Base-by-base conservation (phyloP, 1,140 invertebrate genomes). In the Calosoma granatense region DNA sequence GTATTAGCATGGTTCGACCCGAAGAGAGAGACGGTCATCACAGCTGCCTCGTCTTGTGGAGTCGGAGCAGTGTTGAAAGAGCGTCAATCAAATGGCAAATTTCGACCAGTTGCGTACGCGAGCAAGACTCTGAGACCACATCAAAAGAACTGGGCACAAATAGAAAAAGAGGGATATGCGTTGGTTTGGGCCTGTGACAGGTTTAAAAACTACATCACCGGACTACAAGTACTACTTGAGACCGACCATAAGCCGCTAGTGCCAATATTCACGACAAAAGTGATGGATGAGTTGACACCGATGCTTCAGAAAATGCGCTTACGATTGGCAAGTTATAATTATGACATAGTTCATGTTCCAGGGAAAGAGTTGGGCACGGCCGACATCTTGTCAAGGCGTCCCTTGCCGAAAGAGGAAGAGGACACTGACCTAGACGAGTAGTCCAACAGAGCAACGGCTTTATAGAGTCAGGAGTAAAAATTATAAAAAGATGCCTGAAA, bases 131-230 rank as follows among this genome's bases (percentile, higher is more conserved):
- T 70, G 14, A 60, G 57, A 9, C n/a, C 56, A 4, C 54, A 55
- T 1, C 56, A 72, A 56, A 41, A 62, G 47, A 54, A 56, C 0
- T 72, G 69, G 51, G 63, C 67, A 0, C 69, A 70, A 51, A 72
- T 73, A 21, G 72, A 75, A 56, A 72, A 73, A 59, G 77, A 81
- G 63, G 68, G 68, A 22, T 56, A 80, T 36, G 26, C 26, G 6
- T 36, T 36, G 6, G n/a, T 36, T 36, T 36, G 26, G n/a, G 26
- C n/a, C 6, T 36, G 26, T n/a, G 26, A 36, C 6, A 6, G 26
- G n/a, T 36, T 36, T 36, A 36, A 36, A 36, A n/a, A 36, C n/a
- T 36, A 9, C 26, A 36, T 36, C 6, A 36, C 26, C 6, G 26
- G 26, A 36, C 6, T 36, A 9, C 6, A 6, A n/a, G 26, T 36